Evolutionary conservation across 2,113 vertebrate genomes (phyloP).

Genomic region (Leptobrachium leishanense): DNA sequence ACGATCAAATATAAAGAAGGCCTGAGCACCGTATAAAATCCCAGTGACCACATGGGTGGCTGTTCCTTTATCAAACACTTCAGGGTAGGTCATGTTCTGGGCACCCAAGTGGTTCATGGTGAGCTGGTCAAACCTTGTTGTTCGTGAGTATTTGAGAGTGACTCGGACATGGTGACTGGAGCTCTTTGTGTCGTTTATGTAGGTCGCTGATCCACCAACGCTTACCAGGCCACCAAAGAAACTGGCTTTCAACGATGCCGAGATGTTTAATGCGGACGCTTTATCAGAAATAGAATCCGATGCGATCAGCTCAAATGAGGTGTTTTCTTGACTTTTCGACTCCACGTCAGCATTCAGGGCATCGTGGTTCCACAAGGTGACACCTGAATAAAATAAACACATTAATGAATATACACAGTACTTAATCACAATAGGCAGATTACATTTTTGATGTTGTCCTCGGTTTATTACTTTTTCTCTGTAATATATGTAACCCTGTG

Average conservation of each 20-base stretch:
- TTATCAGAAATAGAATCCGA: conserved; percentile 14
- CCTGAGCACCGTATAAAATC: conserved; percentile 50
- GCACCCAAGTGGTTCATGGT: conserved; percentile 34
- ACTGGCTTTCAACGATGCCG: conserved; percentile 22
- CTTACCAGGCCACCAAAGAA: conserved; percentile 24
- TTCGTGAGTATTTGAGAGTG: conserved; percentile 28
- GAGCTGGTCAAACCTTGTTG: conserved; percentile 36
- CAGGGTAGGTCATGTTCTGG: conserved; percentile 1
- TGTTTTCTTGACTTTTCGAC: not conserved
- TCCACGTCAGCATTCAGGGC: no score
- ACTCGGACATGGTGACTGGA: conserved; percentile 26
- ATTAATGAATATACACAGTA: no score
- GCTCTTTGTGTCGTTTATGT: conserved; percentile 24
- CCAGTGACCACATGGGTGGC: conserved; percentile 48
- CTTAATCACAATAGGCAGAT: no score
- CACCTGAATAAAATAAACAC: no score
- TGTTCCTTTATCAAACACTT: conserved; percentile 24
- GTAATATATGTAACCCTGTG: no score
- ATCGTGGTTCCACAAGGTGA: no score
- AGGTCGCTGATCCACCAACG: conserved; percentile 24
- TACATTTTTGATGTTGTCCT: no score
- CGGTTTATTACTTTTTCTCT: no score
- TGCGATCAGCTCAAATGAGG: conserved; percentile 20
- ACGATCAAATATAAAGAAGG: conserved; percentile 51
- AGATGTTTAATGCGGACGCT: conserved; percentile 5